Evolutionary conservation across 2,888 invertebrate genomes (phyloP).

Genomic region (Archips xylosteana): DNA sequence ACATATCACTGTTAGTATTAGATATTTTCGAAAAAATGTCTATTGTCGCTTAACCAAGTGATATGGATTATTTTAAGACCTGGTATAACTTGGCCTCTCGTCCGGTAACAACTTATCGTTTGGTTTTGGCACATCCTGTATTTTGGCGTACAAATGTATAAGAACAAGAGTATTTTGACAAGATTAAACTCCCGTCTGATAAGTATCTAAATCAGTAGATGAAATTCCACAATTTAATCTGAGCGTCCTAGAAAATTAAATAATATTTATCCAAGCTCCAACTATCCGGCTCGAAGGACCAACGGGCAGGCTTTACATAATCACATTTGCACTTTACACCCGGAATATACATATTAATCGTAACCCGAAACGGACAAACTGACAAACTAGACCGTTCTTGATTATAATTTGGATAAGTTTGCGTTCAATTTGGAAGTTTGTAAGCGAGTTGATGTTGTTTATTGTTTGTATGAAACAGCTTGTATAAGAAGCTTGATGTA

Average conservation of each 20-base stretch:
- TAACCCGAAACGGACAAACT: constrained; percentile 39
- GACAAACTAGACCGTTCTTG: constrained; percentile 36
- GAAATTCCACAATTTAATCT: constrained; percentile 26
- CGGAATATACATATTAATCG: constrained; percentile 47
- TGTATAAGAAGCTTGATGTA: background rate
- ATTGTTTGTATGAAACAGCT: background rate
- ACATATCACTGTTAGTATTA: too few species aligned
- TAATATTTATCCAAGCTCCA: constrained; percentile 45
- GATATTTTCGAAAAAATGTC: too few species aligned
- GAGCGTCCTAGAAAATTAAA: constrained; percentile 26
- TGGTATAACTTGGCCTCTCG: too few species aligned
- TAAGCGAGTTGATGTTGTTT: constrained; percentile 8
- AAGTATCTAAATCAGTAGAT: background rate
- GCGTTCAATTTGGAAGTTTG: constrained; percentile 27
- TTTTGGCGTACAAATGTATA: too few species aligned
- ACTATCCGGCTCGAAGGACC: constrained; percentile 53
- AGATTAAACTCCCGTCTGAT: too few species aligned
- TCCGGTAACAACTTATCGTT: too few species aligned
- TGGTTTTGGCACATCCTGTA: too few species aligned
- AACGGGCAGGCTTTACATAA: constrained; percentile 44
- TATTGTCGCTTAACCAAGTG: too few species aligned
- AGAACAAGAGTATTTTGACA: too few species aligned
- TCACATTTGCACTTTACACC: constrained; percentile 51
- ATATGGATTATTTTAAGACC: too few species aligned
- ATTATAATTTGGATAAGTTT: constrained; percentile 36